These are phyloP conservation scores for Gambusia affinis DNA, from an alignment of 2,113 vertebrate genomes.

Conservation along the genomic window DNA sequence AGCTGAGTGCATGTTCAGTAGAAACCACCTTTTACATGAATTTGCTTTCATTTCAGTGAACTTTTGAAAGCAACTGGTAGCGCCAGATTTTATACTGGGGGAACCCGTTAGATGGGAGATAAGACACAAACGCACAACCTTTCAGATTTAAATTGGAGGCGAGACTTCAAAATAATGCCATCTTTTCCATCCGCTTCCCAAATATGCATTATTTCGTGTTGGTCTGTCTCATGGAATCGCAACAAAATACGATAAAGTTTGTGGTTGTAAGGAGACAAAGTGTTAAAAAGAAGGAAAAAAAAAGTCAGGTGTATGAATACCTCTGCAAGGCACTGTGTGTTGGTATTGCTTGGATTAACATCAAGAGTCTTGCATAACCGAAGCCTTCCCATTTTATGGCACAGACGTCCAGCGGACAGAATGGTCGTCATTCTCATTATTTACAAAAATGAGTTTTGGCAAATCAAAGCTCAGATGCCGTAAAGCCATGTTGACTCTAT, in stretches of 20 bases:
- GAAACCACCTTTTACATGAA: not conserved
- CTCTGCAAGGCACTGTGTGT: slow-evolving; percentile 31
- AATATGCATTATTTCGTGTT: not conserved
- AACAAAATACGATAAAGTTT: not conserved
- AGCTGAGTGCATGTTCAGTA: not conserved
- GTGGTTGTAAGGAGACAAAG: not conserved
- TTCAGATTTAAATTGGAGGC: not conserved
- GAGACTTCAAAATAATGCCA: not conserved
- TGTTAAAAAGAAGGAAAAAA: not conserved
- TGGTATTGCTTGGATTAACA: slow-evolving; percentile 81
- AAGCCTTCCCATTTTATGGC: slow-evolving; percentile 95
- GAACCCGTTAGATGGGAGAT: no score
- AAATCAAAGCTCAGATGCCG: slow-evolving; percentile 85
- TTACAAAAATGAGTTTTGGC: slow-evolving; percentile 90
- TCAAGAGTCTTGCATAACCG: slow-evolving; percentile 79
- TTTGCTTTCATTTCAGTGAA: not conserved
- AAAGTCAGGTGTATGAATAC: not conserved
- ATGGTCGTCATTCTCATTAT: slow-evolving; percentile 82
- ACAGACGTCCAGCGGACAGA: slow-evolving; percentile 89
- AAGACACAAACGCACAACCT: not conserved
- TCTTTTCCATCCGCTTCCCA: not conserved
- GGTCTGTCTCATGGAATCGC: not conserved
- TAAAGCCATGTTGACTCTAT: slow-evolving; percentile 95
- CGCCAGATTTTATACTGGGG: no score
- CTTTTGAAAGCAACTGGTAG: not conserved